Evolutionary conservation across 2,888 invertebrate genomes (phyloP).

Genomic region (Sphaerophoria rueppellii): DNA sequence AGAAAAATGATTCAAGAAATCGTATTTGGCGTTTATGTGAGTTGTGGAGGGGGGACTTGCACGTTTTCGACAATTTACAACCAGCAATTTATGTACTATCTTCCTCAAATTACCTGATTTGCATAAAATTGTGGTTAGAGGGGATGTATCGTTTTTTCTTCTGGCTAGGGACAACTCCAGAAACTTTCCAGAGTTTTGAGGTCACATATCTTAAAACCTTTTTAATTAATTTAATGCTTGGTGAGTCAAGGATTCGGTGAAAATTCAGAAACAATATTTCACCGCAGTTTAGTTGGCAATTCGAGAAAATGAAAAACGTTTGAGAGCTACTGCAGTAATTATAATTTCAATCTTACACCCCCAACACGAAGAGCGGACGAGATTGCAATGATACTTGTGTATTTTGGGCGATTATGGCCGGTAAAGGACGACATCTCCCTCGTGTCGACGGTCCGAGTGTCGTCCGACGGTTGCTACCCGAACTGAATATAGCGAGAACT

Average conservation of each 20-base stretch:
- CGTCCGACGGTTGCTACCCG: not conserved
- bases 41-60: not conserved
- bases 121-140: slow-evolving; percentile 50
- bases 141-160: not conserved
- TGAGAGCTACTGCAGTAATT: slow-evolving; percentile 62
- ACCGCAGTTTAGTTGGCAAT: not conserved
- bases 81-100: slow-evolving; percentile 65
- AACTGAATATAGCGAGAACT: slow-evolving; percentile 19
- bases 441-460: too few relatives aligned
- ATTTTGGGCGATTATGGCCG: slow-evolving; percentile 32
- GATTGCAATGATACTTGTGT: slow-evolving; percentile 29
- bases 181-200: too few relatives aligned
- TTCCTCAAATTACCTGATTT: slow-evolving; percentile 68
- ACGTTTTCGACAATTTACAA: slow-evolving; percentile 50
- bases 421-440: slow-evolving; percentile 4
- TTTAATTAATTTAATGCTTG: too few relatives aligned
- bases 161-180: not conserved
- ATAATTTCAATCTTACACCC: slow-evolving; percentile 62
- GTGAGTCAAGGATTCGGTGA: not conserved
- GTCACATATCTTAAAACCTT: too few relatives aligned
- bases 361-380: slow-evolving; percentile 4
- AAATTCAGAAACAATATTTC: not conserved
- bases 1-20: slow-evolving; percentile 56
- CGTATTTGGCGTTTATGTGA: slow-evolving; percentile 45
- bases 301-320: slow-evolving; percentile 19